phyloP scores from a whole-genome alignment of 1,140 invertebrate genomes.

The Drosophila nasuta region DNA sequence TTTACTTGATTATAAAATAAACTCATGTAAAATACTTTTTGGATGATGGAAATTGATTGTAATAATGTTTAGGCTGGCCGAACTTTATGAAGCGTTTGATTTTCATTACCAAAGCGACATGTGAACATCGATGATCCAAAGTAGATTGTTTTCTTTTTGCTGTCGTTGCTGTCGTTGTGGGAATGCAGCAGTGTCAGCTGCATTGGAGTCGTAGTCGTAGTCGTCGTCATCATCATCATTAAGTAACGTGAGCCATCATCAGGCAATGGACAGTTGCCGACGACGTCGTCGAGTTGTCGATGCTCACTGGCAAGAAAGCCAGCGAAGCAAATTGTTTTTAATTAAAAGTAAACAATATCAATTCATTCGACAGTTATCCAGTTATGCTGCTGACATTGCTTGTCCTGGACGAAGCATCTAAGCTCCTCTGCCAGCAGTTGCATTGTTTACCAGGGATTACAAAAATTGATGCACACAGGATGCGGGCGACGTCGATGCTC shows the following conservation, averaged over 20 bases:
- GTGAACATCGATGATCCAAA: constrained; percentile 33
- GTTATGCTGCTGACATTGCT: constrained; percentile 73
- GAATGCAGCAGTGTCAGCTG: constrained; percentile 21
- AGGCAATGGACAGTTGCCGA: constrained; percentile 22
- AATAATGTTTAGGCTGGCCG: constrained; percentile 6
- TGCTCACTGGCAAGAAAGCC: constrained; percentile 72
- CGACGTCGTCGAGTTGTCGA: constrained; percentile 33
- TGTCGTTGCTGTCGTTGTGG: constrained; percentile 1
- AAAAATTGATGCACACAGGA: constrained; percentile 31
- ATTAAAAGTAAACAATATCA: constrained; percentile 83
- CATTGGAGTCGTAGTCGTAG: constrained; percentile 1
- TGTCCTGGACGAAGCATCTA: constrained; percentile 14
- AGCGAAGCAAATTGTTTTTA: constrained; percentile 83
- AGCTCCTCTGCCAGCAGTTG: constrained; percentile 24
- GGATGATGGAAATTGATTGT: neutral
- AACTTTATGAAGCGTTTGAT: constrained; percentile 45
- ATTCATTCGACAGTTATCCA: constrained; percentile 82
- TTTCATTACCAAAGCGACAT: constrained; percentile 56
- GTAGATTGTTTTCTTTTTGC: constrained; percentile 17
- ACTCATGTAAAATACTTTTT: too few relatives aligned
- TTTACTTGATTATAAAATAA: too few relatives aligned
- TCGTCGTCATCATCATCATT: constrained; percentile 30
- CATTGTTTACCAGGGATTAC: constrained; percentile 64
- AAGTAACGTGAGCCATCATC: constrained; percentile 14
- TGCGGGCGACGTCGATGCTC: constrained; percentile 23